phyloP scores from a whole-genome alignment of 2,113 vertebrate species.

The Triplophysa siluroides region DNA sequence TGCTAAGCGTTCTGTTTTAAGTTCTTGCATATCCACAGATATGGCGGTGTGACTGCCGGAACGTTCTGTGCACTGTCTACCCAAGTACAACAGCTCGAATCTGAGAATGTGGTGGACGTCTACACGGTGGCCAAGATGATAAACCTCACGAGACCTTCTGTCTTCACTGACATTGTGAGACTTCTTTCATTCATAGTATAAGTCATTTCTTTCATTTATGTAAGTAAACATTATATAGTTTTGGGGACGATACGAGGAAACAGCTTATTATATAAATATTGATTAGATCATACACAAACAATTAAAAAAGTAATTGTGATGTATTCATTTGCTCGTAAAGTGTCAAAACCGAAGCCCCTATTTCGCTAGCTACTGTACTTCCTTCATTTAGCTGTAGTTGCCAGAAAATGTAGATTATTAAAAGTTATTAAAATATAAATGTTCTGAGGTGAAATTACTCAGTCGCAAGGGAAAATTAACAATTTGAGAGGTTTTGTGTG shows the following conservation, averaged over 20 bases:
- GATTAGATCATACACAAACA: no score
- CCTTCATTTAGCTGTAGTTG: background rate
- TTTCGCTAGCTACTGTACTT: no score
- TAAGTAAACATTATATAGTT: no score
- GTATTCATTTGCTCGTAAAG: no score
- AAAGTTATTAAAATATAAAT: slow-evolving; percentile 16
- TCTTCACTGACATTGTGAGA: slow-evolving; percentile 89
- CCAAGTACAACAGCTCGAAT: slow-evolving; percentile 86
- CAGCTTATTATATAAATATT: no score
- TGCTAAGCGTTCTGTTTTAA: background rate
- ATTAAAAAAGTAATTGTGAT: no score
- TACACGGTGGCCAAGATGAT: slow-evolving; percentile 92
- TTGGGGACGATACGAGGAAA: no score
- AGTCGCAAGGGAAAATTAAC: background rate
- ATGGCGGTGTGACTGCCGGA: slow-evolving; percentile 88
- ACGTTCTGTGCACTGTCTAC: slow-evolving; percentile 90
- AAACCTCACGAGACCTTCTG: slow-evolving; percentile 90
- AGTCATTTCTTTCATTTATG: no score
- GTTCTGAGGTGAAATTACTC: slow-evolving; percentile 24
- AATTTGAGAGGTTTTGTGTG: background rate
- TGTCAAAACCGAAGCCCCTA: no score
- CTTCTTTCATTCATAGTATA: background rate
- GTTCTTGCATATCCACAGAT: slow-evolving; percentile 69
- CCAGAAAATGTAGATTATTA: background rate
- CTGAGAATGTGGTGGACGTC: slow-evolving; percentile 85